Evolutionary conservation across 2,113 vertebrate species (phyloP), one percentile per base, ranked within the genome.

Genomic region (western clawed frog (Xenopus tropicalis)): DNA sequence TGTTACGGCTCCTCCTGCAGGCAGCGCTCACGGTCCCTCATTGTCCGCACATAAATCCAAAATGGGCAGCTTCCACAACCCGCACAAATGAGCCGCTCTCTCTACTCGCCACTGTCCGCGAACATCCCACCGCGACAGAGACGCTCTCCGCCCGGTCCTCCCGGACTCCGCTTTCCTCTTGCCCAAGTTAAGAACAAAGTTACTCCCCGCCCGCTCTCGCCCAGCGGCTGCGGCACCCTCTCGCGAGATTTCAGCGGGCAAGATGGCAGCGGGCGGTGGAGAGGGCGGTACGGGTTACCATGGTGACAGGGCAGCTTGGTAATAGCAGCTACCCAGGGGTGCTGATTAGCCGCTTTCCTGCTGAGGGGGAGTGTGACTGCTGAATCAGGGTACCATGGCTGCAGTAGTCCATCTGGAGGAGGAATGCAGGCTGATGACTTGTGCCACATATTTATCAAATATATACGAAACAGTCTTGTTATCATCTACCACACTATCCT

Each of bases 131-230:
- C 12, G 19, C 3, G n/a, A 54, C 14, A 8, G 44, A 10, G 8
- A 29, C 52, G 42, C 37, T 59, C 70, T 72, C 63, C 59, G 10
- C 71, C 54, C 64, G 16, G 52, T 16, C 11, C 21, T 62, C 21
- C 20, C 19, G 48, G 13, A 7, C 11, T 20, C 61, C 58, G 23
- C 5, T 61, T 66, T 63, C 44, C 72, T 43, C 29, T 37, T 58
- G 20, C 25, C 66, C 72, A 75, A 75, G 57, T 75, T 75, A 58
- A 69, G 66, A 75, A 75, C 72, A 75, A 75, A 75, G 72, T 75
- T 75, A 69, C 72, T 75, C 66, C 66, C 72, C 72, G 46, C 65
- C 72, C 66, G 66, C 72, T 25, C 14, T 17, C 14, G 1, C 72
- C 48, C 52, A 54, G 72, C 63, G n/a, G 56, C 66, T 54, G 66